Conservation (phyloP, 2,888 invertebrate species). For the Meta bourneti region DNA sequence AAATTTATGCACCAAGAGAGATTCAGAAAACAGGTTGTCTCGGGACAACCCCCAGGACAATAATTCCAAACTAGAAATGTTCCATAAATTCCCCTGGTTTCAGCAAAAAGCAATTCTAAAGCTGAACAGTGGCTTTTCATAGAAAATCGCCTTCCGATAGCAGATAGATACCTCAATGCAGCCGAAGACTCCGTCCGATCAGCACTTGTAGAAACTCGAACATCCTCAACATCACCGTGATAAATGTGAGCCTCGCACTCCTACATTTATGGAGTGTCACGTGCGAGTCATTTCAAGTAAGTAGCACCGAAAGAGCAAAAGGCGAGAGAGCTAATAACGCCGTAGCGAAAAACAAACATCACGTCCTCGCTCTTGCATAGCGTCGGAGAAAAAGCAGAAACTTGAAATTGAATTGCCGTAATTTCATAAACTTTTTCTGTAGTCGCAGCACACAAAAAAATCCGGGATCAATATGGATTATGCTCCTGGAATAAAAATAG, state of each 20-base stretch:
- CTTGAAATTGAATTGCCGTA: constrained; percentile 1
- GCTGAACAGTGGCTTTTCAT: too few species aligned
- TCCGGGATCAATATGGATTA: background rate
- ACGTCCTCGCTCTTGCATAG: background rate
- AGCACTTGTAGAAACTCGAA: background rate
- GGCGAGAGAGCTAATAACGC: background rate
- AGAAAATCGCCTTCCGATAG: too few species aligned
- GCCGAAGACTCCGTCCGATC: too few species aligned
- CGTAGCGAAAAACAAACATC: background rate
- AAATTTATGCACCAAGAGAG: too few species aligned
- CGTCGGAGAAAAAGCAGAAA: background rate
- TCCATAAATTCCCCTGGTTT: too few species aligned
- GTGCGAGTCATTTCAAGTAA: background rate
- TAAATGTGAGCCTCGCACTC: background rate
- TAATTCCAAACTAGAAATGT: too few species aligned
- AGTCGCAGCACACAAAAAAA: background rate
- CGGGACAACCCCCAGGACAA: too few species aligned
- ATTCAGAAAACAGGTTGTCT: too few species aligned
- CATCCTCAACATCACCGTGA: background rate
- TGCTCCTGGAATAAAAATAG: background rate
- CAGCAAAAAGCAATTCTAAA: too few species aligned
- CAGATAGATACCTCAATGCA: too few species aligned
- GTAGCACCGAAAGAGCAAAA: background rate
- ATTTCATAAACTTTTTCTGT: background rate
- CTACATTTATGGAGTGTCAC: background rate